A percentile compares a stretch with the other conserved stretches of the same genome.
Evolutionary conservation across 2,797 vertebrate species (phyloP).

Genomic region (Aldrovandia affinis): DNA sequence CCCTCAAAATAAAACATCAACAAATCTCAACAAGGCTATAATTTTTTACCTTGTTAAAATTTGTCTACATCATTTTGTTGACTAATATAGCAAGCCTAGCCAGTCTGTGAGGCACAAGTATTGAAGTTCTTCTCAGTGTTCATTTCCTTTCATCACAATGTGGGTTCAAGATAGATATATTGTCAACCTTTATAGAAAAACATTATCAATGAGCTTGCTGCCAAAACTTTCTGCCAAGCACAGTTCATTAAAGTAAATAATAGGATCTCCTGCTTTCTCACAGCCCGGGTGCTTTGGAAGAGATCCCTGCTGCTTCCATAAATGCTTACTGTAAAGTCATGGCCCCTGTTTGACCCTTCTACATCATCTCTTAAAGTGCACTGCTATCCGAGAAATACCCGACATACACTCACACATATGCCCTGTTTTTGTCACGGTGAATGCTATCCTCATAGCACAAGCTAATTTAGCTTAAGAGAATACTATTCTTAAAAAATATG

Average conservation of each 20-base stretch:
- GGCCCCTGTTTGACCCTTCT: slow-evolving; percentile 63
- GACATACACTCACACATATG: neutral
- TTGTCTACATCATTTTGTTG: neutral
- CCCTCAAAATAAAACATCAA: neutral
- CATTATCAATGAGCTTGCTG: slow-evolving; percentile 13
- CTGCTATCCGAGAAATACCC: neutral
- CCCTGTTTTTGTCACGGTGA: neutral
- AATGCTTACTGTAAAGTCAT: slow-evolving; percentile 51
- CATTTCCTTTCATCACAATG: neutral
- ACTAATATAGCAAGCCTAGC: neutral
- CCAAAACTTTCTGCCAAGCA: slow-evolving; percentile 21
- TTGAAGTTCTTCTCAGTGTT: neutral
- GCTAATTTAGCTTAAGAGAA: neutral
- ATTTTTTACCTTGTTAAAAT: neutral
- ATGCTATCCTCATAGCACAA: neutral
- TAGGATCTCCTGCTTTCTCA: neutral
- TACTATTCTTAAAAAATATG: neutral
- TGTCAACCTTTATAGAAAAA: neutral
- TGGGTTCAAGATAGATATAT: slow-evolving; percentile 13
- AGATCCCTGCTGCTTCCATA: slow-evolving; percentile 43
- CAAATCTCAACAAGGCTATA: neutral
- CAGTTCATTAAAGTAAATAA: slow-evolving; percentile 35
- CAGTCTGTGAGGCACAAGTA: neutral
- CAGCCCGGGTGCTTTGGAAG: slow-evolving; percentile 14
- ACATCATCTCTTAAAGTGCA: slow-evolving; percentile 53